A percentile compares a stretch with the other conserved stretches of the same genome.
Conservation (phyloP, 2,888 invertebrate species). For the Sceliomorpha sp. region DNA sequence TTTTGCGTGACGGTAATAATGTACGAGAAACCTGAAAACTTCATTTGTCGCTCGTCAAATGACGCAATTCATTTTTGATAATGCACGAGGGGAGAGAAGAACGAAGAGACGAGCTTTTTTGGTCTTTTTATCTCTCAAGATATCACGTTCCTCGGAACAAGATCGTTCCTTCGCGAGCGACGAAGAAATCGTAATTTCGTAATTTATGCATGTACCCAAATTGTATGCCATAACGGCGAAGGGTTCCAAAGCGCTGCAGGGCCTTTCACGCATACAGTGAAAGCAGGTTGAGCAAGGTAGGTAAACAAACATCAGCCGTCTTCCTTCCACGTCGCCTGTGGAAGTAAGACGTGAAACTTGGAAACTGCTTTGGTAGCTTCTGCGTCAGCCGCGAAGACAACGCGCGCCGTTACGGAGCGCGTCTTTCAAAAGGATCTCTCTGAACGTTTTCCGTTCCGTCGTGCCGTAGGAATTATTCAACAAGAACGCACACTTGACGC, state of each 20-base stretch:
- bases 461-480: constrained; percentile 28
- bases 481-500: background rate
- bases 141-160: constrained; percentile 22
- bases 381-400: constrained; percentile 26
- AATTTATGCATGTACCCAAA: constrained; percentile 50
- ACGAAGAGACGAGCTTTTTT: constrained; percentile 5
- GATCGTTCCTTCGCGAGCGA: constrained; percentile 25
- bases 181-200: constrained; percentile 39
- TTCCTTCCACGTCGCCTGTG: constrained; percentile 24
- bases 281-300: constrained; percentile 31
- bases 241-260: constrained; percentile 42
- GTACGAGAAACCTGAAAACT: constrained; percentile 22
- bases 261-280: constrained; percentile 25
- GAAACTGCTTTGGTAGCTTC: constrained; percentile 10
- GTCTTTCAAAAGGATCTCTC: constrained; percentile 26
- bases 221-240: constrained; percentile 41
- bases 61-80: constrained; percentile 38
- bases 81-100: constrained; percentile 12
- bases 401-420: constrained; percentile 16
- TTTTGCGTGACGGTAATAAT: constrained; percentile 7
- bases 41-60: constrained; percentile 34
- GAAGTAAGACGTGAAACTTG: constrained; percentile 35
- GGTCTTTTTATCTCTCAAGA: constrained; percentile 27
- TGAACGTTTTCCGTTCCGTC: constrained; percentile 13
- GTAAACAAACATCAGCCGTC: constrained; percentile 41